Percentiles rank a stretch among this genome's conserved stretches.
Conservation (phyloP, 1,140 invertebrate genomes). For the Papilio aristodemus region DNA sequence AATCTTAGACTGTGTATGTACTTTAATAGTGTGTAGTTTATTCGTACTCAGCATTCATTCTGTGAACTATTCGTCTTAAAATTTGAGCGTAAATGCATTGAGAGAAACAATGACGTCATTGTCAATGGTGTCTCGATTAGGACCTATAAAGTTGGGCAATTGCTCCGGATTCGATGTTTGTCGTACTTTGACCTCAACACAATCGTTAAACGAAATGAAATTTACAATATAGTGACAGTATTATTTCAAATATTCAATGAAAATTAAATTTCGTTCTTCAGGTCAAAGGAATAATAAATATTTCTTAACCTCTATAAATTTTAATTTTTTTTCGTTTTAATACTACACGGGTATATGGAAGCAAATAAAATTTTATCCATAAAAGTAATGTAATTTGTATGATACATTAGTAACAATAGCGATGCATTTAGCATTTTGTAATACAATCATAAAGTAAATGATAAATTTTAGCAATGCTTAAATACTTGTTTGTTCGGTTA, state of each 20-base stretch:
- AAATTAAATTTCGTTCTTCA: neutral
- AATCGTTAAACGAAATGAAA: constrained; percentile 57
- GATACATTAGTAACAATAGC: neutral
- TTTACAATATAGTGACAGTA: constrained; percentile 34
- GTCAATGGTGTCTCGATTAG: constrained; percentile 65
- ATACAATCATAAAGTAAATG: neutral
- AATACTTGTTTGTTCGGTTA: constrained; percentile 4
- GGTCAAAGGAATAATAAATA: neutral
- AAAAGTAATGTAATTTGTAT: neutral
- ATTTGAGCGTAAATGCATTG: constrained; percentile 49
- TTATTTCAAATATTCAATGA: neutral
- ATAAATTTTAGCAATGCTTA: neutral
- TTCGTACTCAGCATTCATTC: neutral
- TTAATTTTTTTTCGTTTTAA: neutral
- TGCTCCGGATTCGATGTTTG: constrained; percentile 49
- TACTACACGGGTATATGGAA: too few relatives aligned
- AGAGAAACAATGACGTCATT: constrained; percentile 53
- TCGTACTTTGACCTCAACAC: constrained; percentile 61
- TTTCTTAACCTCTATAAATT: neutral
- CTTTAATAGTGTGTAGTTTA: too few relatives aligned
- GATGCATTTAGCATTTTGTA: neutral
- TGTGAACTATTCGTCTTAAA: constrained; percentile 31
- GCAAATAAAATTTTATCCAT: neutral
- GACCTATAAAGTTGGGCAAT: constrained; percentile 62
- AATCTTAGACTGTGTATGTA: too few relatives aligned